These are phyloP conservation scores for Scomber scombrus DNA, from an alignment of 2,113 vertebrate species.

Conservation along the genomic window DNA sequence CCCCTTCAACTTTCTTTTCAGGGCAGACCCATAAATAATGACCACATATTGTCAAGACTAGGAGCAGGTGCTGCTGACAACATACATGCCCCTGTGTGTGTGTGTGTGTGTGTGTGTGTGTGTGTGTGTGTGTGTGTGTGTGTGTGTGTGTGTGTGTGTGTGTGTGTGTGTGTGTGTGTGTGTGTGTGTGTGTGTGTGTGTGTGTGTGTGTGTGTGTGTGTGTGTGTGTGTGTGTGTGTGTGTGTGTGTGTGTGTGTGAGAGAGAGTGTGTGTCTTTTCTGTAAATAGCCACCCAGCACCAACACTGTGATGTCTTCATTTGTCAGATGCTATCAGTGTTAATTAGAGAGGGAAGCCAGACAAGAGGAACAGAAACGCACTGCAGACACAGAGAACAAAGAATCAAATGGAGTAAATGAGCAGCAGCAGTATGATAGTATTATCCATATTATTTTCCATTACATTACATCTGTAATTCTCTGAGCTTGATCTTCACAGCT, in stretches of 20 bases:
- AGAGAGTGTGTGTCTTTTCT: too few relatives aligned
- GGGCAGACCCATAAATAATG: constrained; percentile 21
- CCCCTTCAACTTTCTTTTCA: constrained; percentile 16
- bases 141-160: constrained; percentile 13
- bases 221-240: constrained; percentile 13
- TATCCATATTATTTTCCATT: not conserved
- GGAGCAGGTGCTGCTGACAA: constrained; percentile 54
- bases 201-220: constrained; percentile 16
- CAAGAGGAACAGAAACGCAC: constrained; percentile 31
- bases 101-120: constrained; percentile 17
- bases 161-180: constrained; percentile 17
- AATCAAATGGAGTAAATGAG: not conserved
- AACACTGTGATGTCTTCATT: constrained; percentile 61
- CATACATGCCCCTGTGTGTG: not conserved
- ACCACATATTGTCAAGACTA: constrained; percentile 25
- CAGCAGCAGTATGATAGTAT: not conserved
- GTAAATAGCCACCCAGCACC: constrained; percentile 52
- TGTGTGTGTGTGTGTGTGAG: constrained; percentile 17
- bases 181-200: constrained; percentile 20
- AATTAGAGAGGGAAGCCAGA: constrained; percentile 52
- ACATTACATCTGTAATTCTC: not conserved
- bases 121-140: constrained; percentile 24
- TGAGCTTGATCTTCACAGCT: not conserved
- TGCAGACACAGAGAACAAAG: constrained; percentile 38
- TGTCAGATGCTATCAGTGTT: constrained; percentile 65